phyloP scores from a whole-genome alignment of 2,113 vertebrate species.

The Patagioenas fasciata region DNA sequence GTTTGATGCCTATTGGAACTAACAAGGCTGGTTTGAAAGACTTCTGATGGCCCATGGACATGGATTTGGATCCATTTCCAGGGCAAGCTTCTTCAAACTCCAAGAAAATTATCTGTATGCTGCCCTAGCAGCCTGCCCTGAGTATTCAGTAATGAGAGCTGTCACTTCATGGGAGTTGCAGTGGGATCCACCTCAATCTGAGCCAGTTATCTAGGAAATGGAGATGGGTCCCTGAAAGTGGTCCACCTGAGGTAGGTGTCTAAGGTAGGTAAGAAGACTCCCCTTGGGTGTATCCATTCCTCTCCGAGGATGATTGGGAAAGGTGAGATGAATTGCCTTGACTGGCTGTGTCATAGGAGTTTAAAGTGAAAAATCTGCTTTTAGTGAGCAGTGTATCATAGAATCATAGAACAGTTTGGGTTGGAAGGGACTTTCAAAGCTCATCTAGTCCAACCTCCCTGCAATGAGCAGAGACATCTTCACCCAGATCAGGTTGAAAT shows the following conservation, averaged over 20 bases:
- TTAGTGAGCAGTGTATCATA: not conserved
- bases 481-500: not conserved
- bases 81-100: not conserved
- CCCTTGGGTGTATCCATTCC: not conserved
- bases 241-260: accelerated
- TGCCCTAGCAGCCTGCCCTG: not conserved
- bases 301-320: not conserved
- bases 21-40: not conserved
- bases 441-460: too few relatives aligned
- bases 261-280: not conserved
- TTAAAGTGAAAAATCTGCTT: not conserved
- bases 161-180: accelerated
- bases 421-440: too few relatives aligned
- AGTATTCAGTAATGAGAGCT: not conserved
- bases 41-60: accelerated
- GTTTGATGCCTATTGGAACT: not conserved
- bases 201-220: not conserved
- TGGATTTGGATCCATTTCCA: not conserved
- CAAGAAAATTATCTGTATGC: not conserved
- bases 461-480: too few relatives aligned
- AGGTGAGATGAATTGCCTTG: not conserved
- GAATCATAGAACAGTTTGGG: too few relatives aligned
- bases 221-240: not conserved
- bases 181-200: not conserved
- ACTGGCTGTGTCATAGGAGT: not conserved